These are phyloP conservation scores for Halictus ligatus DNA, from an alignment of 2,888 invertebrate genomes.

Conservation along the genomic window DNA sequence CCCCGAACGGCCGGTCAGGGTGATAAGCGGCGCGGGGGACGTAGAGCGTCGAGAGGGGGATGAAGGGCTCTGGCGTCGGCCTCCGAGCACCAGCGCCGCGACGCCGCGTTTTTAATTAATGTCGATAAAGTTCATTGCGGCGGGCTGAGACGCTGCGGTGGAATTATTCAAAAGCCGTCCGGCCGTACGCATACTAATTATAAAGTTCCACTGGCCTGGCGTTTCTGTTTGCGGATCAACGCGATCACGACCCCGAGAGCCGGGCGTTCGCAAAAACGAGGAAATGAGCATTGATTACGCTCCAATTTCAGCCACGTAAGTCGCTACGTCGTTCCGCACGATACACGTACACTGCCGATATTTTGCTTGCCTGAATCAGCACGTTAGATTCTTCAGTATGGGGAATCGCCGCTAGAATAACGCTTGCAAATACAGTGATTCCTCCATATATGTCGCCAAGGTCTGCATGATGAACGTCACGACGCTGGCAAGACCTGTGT, in stretches of 20 bases:
- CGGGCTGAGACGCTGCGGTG: constrained; percentile 64
- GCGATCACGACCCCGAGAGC: constrained; percentile 51
- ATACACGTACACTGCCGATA: background rate
- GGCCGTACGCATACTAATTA: constrained; percentile 73
- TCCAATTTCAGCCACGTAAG: background rate
- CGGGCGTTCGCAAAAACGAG: constrained; percentile 40
- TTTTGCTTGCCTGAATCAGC: background rate
- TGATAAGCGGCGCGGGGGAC: constrained; percentile 76
- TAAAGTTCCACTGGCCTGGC: constrained; percentile 65
- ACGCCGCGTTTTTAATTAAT: constrained; percentile 80
- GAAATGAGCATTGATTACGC: constrained; percentile 20
- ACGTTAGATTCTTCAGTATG: background rate
- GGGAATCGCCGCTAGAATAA: too few relatives aligned
- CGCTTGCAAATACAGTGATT: too few relatives aligned
- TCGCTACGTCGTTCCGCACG: background rate
- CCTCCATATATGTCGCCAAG: too few relatives aligned
- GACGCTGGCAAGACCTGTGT: too few relatives aligned
- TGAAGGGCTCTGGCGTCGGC: constrained; percentile 68
- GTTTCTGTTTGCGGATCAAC: constrained; percentile 70
- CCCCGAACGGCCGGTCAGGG: constrained; percentile 77
- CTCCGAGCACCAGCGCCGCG: constrained; percentile 58
- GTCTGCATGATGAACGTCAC: too few relatives aligned
- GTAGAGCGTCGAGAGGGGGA: constrained; percentile 53
- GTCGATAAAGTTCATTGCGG: constrained; percentile 74
- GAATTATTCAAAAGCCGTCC: constrained; percentile 74